Conservation (phyloP, 2,113 vertebrate genomes). For the Neolamprologus falcicula region DNA sequence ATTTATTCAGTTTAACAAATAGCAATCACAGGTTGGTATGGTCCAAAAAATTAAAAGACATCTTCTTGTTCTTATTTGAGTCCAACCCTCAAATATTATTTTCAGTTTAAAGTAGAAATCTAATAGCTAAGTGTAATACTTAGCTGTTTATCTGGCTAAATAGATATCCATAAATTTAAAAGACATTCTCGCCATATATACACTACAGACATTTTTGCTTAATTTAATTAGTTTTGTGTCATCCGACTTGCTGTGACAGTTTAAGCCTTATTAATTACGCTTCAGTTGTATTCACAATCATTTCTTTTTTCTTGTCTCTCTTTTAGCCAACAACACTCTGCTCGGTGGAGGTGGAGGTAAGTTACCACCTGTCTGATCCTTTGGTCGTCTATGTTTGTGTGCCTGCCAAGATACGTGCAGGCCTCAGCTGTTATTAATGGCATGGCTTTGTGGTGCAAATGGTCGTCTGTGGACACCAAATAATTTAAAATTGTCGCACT, state of each 20-base stretch:
- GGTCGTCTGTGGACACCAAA: background rate
- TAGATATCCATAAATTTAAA: background rate
- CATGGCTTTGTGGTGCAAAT: conserved; percentile 12
- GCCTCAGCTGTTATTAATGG: background rate
- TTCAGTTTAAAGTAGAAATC: background rate
- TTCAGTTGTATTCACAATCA: background rate
- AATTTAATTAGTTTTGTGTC: background rate
- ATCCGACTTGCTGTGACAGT: background rate
- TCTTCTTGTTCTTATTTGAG: background rate
- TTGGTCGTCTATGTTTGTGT: background rate
- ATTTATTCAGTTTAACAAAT: background rate
- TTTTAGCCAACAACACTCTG: conserved; percentile 84
- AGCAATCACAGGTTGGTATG: background rate
- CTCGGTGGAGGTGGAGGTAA: conserved; percentile 84
- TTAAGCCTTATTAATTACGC: background rate
- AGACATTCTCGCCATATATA: background rate
- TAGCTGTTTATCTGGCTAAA: background rate
- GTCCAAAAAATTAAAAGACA: background rate
- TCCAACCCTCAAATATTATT: background rate
- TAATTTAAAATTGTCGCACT: background rate
- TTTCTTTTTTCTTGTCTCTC: conserved; percentile 11
- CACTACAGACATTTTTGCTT: background rate
- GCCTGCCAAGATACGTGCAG: background rate
- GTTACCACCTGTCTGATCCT: conserved; percentile 42
- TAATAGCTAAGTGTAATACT: background rate